These are phyloP conservation scores for Coptotermes formosanus DNA, from an alignment of 1,140 invertebrate genomes.

Conservation along the genomic window DNA sequence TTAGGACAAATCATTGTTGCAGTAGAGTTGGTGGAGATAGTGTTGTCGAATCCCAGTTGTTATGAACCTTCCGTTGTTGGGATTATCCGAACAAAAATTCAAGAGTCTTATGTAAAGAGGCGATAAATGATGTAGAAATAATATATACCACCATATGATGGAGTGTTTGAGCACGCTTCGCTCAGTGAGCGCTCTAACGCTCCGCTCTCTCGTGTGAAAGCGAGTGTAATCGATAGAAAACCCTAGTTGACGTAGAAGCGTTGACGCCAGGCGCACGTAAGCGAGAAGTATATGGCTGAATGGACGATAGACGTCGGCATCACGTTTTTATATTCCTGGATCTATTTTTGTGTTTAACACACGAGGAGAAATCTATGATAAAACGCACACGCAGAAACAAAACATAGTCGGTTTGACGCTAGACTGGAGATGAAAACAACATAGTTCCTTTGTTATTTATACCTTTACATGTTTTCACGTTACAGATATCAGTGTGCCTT, in stretches of 20 bases:
- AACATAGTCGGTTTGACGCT: background rate
- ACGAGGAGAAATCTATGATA: background rate
- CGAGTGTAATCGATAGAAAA: conserved; percentile 18
- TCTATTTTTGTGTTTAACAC: background rate
- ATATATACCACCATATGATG: background rate
- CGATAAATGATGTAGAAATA: background rate
- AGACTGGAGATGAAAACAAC: background rate
- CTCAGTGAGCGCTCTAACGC: background rate
- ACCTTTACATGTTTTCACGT: background rate
- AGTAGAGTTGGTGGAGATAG: too few relatives aligned
- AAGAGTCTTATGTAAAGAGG: background rate
- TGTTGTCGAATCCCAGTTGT: too few relatives aligned
- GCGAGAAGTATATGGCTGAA: background rate
- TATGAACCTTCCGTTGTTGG: background rate
- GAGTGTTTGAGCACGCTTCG: background rate
- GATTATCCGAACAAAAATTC: background rate
- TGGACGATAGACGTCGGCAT: background rate
- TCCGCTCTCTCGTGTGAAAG: background rate
- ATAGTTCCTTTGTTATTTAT: background rate
- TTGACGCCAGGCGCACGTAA: background rate
- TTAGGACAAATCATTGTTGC: too few relatives aligned
- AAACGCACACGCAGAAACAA: background rate
- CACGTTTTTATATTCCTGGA: background rate
- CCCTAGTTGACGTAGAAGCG: background rate
- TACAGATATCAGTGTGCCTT: background rate